Conservation (phyloP, 2,888 invertebrate genomes). For the Latrodectus elegans region DNA sequence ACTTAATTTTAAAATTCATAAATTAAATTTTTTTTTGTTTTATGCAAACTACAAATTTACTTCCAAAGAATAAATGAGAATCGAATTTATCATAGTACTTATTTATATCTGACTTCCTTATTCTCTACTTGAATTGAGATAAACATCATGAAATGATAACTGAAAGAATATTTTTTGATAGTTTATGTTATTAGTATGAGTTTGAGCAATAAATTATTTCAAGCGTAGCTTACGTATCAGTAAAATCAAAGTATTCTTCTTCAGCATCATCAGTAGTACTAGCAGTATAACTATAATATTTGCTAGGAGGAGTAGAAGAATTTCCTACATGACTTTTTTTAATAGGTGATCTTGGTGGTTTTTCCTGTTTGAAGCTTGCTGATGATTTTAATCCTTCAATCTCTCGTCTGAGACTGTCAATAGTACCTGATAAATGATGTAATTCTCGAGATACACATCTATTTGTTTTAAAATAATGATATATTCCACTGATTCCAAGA, state of each 20-base stretch:
- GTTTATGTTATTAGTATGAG: too few relatives aligned
- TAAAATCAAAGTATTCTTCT: conserved; percentile 73
- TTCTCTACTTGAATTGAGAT: too few relatives aligned
- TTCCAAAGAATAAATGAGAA: too few relatives aligned
- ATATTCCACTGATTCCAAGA: conserved; percentile 72
- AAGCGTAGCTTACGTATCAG: conserved; percentile 63
- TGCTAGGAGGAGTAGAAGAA: conserved; percentile 48
- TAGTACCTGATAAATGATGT: conserved; percentile 70
- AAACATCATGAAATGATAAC: too few relatives aligned
- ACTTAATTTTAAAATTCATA: too few relatives aligned
- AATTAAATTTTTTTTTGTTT: too few relatives aligned
- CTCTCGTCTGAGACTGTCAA: conserved; percentile 71
- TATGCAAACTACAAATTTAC: too few relatives aligned
- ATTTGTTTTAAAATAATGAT: conserved; percentile 71
- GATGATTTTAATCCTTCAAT: conserved; percentile 71
- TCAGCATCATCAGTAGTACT: conserved; percentile 73
- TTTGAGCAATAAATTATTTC: too few relatives aligned
- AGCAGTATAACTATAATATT: conserved; percentile 70
- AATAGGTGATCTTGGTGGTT: conserved; percentile 47
- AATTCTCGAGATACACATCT: conserved; percentile 70
- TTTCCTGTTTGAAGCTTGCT: conserved; percentile 16
- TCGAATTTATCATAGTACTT: too few relatives aligned
- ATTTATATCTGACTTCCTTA: too few relatives aligned
- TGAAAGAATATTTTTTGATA: too few relatives aligned
- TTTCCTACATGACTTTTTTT: conserved; percentile 33